phyloP scores from a whole-genome alignment of 2,797 vertebrate species.

The Thamnophis elegans region DNA sequence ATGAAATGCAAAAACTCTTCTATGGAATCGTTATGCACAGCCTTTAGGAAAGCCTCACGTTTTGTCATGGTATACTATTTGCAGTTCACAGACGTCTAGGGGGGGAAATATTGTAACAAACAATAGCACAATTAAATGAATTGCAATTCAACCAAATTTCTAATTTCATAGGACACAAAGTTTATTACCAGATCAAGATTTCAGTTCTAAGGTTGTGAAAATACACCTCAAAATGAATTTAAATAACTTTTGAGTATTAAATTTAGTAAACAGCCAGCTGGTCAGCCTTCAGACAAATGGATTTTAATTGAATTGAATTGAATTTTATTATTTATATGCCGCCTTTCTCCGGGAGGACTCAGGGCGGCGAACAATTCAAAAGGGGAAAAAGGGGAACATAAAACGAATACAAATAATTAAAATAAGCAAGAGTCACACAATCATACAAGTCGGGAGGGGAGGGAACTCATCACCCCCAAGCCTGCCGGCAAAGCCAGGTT shows the following conservation, averaged over 20 bases:
- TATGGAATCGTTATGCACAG: slow-evolving; percentile 75
- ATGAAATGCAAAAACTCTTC: slow-evolving; percentile 83
- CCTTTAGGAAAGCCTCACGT: slow-evolving; percentile 78
- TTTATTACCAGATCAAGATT: background rate
- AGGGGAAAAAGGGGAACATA: too few species aligned
- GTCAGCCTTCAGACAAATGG: background rate
- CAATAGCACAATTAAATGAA: background rate
- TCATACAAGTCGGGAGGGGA: too few species aligned
- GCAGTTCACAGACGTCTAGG: background rate
- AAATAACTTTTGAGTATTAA: background rate
- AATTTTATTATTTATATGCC: too few species aligned
- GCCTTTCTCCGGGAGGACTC: too few species aligned
- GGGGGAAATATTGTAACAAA: background rate
- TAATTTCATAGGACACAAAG: background rate
- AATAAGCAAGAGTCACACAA: too few species aligned
- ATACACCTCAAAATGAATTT: background rate
- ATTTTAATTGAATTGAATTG: too few species aligned
- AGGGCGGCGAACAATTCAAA: too few species aligned
- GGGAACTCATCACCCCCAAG: too few species aligned
- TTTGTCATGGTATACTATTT: slow-evolving; percentile 74
- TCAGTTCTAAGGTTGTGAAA: background rate
- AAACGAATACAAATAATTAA: too few species aligned
- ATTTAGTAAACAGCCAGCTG: background rate
- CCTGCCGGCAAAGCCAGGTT: too few species aligned
- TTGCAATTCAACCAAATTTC: background rate